phyloP scores from a whole-genome alignment of 2,113 vertebrate species.

The Parotia lawesii region DNA sequence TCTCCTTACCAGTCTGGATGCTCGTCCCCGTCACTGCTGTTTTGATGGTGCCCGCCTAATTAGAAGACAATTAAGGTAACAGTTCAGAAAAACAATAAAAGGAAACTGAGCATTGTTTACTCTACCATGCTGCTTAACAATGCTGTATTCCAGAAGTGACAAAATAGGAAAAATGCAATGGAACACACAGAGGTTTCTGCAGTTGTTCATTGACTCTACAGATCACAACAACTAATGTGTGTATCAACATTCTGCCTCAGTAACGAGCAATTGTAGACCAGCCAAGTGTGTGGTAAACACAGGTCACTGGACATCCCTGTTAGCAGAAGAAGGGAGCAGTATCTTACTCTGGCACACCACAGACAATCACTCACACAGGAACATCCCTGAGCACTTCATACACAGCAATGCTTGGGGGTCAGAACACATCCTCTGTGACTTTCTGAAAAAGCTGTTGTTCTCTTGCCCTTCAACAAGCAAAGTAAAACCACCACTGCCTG shows the following conservation, averaged over 20 bases:
- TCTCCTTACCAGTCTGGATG: conserved; percentile 85
- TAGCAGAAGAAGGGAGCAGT: neutral
- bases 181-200: neutral
- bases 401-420: neutral
- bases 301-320: neutral
- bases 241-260: neutral
- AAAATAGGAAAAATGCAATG: neutral
- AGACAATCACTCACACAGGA: neutral
- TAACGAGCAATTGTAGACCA: neutral
- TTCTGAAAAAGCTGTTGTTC: neutral
- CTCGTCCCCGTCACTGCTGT: conserved; percentile 85
- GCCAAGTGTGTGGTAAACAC: neutral
- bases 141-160: neutral
- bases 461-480: neutral
- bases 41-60: conserved; percentile 90
- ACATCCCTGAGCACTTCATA: neutral
- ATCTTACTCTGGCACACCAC: neutral
- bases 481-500: neutral
- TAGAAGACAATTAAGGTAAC: conserved; percentile 34
- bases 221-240: neutral
- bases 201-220: neutral
- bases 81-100: neutral
- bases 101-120: neutral
- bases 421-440: neutral
- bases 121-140: neutral